Evolutionary conservation across 2,113 vertebrate genomes (phyloP).

Genomic region (Parotia lawesii): DNA sequence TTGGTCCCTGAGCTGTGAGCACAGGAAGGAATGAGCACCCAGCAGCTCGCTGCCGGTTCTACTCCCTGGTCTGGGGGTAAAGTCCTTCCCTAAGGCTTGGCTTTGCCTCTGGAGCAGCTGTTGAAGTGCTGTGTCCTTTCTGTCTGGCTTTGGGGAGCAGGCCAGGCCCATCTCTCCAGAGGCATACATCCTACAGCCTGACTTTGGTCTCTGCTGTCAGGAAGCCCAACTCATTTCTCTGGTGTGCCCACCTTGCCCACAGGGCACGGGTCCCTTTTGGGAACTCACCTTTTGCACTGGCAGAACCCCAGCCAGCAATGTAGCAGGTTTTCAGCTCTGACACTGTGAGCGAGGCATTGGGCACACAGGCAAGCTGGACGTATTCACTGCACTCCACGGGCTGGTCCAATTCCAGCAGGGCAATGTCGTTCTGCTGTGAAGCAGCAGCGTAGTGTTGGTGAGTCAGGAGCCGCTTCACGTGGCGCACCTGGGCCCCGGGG

Average conservation of each 20-base stretch:
- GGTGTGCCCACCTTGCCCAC: accelerated
- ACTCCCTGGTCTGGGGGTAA: neutral
- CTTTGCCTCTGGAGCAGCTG: neutral
- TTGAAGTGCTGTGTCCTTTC: neutral
- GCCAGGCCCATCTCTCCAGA: neutral
- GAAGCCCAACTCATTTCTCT: neutral
- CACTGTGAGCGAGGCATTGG: neutral
- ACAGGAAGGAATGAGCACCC: neutral
- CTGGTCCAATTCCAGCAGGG: slow-evolving; percentile 10
- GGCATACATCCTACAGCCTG: neutral
- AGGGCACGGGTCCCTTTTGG: accelerated
- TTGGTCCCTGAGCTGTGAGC: neutral
- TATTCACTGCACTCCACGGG: neutral
- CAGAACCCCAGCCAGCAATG: neutral
- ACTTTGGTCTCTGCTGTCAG: neutral
- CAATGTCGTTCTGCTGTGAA: neutral
- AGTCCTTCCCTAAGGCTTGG: neutral
- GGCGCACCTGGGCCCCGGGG: neutral
- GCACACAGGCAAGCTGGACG: slow-evolving; percentile 24
- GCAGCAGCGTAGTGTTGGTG: neutral
- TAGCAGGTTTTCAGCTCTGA: neutral
- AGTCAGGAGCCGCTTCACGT: neutral
- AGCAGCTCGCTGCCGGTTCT: accelerated
- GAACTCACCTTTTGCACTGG: neutral
- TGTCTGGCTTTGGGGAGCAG: neutral